Percentiles rank a stretch among this genome's conserved stretches.
These are phyloP conservation scores for Celastrina argiolus DNA, from an alignment of 2,888 invertebrate genomes.

Conservation along the genomic window DNA sequence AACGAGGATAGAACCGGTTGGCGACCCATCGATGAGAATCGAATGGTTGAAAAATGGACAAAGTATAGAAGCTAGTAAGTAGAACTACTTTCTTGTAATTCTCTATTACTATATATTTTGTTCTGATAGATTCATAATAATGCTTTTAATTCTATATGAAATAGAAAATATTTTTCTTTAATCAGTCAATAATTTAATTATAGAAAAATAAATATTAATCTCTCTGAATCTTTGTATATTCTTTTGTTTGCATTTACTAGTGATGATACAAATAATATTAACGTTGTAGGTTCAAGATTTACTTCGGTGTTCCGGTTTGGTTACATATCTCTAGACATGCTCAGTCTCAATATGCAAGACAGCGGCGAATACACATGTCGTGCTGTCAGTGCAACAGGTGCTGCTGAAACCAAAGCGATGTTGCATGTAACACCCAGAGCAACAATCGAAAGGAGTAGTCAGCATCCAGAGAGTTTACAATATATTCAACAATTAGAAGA, in stretches of 20 bases:
- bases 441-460: conserved; percentile 91
- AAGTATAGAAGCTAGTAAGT: conserved; percentile 93
- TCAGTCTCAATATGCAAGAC: conserved; percentile 90
- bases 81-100: not conserved
- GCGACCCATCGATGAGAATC: conserved; percentile 96
- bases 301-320: conserved; percentile 98
- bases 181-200: too few species aligned
- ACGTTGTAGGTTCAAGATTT: conserved; percentile 91
- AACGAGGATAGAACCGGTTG: conserved; percentile 97
- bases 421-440: conserved; percentile 89
- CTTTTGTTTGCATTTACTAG: not conserved
- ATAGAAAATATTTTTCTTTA: too few species aligned
- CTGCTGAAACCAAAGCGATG: conserved; percentile 89
- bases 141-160: not conserved
- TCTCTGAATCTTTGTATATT: too few species aligned
- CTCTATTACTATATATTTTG: not conserved
- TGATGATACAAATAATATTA: conserved; percentile 20
- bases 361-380: conserved; percentile 94
- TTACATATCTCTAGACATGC: conserved; percentile 95
- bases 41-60: conserved; percentile 97
- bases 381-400: conserved; percentile 90
- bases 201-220: too few species aligned
- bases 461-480: conserved; percentile 94
- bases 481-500: conserved; percentile 94
- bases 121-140: not conserved